Base-by-base conservation (phyloP, 2,888 invertebrate genomes). In the Hipparchia semele region DNA sequence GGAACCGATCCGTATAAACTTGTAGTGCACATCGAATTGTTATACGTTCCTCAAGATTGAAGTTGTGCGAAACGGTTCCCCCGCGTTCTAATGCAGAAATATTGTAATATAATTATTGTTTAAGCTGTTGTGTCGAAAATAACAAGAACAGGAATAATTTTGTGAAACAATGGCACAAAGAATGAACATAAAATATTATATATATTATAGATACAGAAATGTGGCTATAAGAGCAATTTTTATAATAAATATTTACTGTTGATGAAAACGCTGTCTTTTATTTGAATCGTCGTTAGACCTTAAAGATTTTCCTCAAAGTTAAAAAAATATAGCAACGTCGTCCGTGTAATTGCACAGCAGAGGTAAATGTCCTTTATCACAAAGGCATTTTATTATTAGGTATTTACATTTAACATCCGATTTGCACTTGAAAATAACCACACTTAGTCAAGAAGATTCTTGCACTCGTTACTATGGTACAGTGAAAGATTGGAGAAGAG, bases 211-310 rank as follows among this genome's bases (percentile, higher is more conserved):
- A 90, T 92, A 92, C 92, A 92, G 91, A 93, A 93, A 94, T 93
- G 93, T 94, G 92, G 86, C 92, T 94, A 94, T 94, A 93, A 92
- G 91, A 93, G 92, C 93, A 94, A 93, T 94, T 94, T 94, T 94
- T 94, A 94, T 94, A 94, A 94, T 94, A 94, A 94, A 94, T 94
- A 94, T 94, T 94, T 94, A 94, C 94, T 94, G 94, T 94, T 94
- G 94, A 93, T 87, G 93, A 94, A 88, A 70, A 77, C 81, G 79
- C 73, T 51, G 90, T 76, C 85, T 93, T 91, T 92, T 80, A 91
- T 88, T 92, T 84, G 46, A 68, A n/a, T 10, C 67, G 58, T 56
- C 67, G 46, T 67, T 23, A 58, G 13, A 65, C 51, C 65, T 65
- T 53, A 65, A 23, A 49, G 13, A 12, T 65, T 65, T 65, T 65